Conservation (phyloP, 2,797 vertebrate genomes). For the Myotis daubentonii region DNA sequence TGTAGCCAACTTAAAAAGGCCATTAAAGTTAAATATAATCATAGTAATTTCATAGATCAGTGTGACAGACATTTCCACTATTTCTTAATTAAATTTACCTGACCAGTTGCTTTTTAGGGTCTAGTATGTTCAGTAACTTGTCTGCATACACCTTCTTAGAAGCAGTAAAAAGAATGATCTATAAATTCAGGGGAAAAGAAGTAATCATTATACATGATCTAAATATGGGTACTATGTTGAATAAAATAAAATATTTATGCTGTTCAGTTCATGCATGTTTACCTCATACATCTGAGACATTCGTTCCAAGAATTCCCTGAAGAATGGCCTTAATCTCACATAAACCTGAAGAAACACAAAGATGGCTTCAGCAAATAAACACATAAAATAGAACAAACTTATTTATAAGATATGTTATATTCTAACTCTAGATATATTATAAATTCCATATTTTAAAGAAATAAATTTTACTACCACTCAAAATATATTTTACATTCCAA, state of each 20-base stretch:
- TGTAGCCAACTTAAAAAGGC: conserved; percentile 12
- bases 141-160: conserved; percentile 99
- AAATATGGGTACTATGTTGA: neutral
- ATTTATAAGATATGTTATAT: neutral
- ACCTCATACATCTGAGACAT: conserved; percentile 99
- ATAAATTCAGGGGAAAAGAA: conserved; percentile 78
- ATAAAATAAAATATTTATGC: neutral
- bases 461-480: conserved; percentile 59
- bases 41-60: conserved; percentile 53
- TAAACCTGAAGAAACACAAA: conserved; percentile 91
- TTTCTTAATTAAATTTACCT: conserved; percentile 87
- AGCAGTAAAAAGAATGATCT: conserved; percentile 99
- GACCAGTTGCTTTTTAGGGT: conserved; percentile 99
- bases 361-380: conserved; percentile 37
- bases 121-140: conserved; percentile 99
- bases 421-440: conserved; percentile 41
- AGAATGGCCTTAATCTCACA: conserved; percentile 97
- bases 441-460: conserved; percentile 51
- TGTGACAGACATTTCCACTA: conserved; percentile 55
- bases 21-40: neutral
- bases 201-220: conserved; percentile 68
- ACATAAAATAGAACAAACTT: neutral
- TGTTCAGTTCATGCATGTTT: conserved; percentile 68
- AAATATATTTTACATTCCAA: conserved; percentile 57
- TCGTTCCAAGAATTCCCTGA: conserved; percentile 98